Base-by-base conservation (phyloP, 1,140 invertebrate genomes). In the Leptinotarsa texana region DNA sequence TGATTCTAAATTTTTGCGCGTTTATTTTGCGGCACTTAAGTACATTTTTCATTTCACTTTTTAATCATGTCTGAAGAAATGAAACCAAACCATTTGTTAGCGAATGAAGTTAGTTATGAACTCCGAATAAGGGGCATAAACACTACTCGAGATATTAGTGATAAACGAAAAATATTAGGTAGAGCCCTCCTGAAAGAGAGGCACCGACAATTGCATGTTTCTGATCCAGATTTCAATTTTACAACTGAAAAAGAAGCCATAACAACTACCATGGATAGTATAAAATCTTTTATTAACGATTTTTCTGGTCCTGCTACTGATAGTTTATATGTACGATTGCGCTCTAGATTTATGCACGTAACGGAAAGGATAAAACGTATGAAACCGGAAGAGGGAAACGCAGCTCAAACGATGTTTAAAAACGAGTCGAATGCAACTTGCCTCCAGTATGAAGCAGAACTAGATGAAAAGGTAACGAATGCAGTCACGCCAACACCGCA, bases 71-170 rank as follows among this genome's bases (percentile, higher is more conserved):
- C 27, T 57, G 65, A 67, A 24, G 65, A 67, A 17, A 67, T 67
- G 65, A 67, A 67, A 24, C 18, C 65, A n/a, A 67, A 67, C 15
- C 65, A 67, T 67, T 67, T 67, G 22, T 24, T 67, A 24, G 65
- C 24, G 13, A 67, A 67, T 24, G 65, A 67, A 67, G 24, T 67
- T 27, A 22, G 4, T 11, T 67, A 67, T 15, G 65, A 67, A 67
- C 22, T 67, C 22, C 13, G 22, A 67, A 67, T 67, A 27, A 24
- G 65, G 33, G 65, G 65, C 5, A 42, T 67, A 24, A 24, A 3
- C 17, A 67, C 65, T 11, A 5, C 24, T 67, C 65, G 65, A 11
- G 65, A 67, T 17, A 67, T 67, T 67, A 24, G 5, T 8, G 65
- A 67, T 22, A 67, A 67, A 42, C 5, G 65, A 67, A 67, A 67